phyloP scores from a whole-genome alignment of 2,888 invertebrate species.

The Drosophila nr. perissopoda region DNA sequence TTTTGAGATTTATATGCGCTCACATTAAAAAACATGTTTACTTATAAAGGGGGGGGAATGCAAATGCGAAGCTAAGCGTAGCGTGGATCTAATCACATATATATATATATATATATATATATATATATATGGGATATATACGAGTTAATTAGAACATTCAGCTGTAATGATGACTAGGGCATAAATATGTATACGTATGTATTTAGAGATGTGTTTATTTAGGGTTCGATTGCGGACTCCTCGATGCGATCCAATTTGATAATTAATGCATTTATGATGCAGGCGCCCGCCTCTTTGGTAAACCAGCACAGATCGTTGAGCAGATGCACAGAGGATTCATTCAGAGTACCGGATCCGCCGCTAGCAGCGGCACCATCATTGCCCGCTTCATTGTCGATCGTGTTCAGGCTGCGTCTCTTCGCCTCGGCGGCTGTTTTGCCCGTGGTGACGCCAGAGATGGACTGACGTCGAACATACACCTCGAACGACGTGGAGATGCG shows the following conservation, averaged over 20 bases:
- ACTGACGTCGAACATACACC: slow-evolving; percentile 83
- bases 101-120: not conserved
- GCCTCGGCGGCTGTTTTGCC: slow-evolving; percentile 56
- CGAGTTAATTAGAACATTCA: slow-evolving; percentile 32
- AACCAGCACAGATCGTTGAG: slow-evolving; percentile 84
- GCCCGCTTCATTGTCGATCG: slow-evolving; percentile 42
- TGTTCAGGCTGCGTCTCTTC: slow-evolving; percentile 51
- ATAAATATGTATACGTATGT: slow-evolving; percentile 1
- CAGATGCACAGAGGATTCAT: slow-evolving; percentile 71
- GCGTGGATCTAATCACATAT: slow-evolving; percentile 25
- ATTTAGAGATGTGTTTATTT: slow-evolving; percentile 8
- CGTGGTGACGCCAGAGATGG: slow-evolving; percentile 78
- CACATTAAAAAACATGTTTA: slow-evolving; percentile 55
- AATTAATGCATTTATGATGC: slow-evolving; percentile 84
- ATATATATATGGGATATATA: not conserved
- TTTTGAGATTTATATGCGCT: slow-evolving; percentile 45
- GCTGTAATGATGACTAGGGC: slow-evolving; percentile 59
- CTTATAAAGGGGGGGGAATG: slow-evolving; percentile 39
- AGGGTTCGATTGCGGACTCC: slow-evolving; percentile 45
- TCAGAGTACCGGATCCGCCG: slow-evolving; percentile 29
- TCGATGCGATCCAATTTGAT: slow-evolving; percentile 81
- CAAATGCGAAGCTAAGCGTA: slow-evolving; percentile 47
- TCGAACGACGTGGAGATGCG: slow-evolving; percentile 84
- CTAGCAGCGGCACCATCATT: slow-evolving; percentile 18
- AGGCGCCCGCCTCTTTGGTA: slow-evolving; percentile 85